A percentile compares a stretch with the other conserved stretches of the same genome.
phyloP scores from a whole-genome alignment of 2,113 vertebrate genomes.

The Anseranas semipalmata region DNA sequence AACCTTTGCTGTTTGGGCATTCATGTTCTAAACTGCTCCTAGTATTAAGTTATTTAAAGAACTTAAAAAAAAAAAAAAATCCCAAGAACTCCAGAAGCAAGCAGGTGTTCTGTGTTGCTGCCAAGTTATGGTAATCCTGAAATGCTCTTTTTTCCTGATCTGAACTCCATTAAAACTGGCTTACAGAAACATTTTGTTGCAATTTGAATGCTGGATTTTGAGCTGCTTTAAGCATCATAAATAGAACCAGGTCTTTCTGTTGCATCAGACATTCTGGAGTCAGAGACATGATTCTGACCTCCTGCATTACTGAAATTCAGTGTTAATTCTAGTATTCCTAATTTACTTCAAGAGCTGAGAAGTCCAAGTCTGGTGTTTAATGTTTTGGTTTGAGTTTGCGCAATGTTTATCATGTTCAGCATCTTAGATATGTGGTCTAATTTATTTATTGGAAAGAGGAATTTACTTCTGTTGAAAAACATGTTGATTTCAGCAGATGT shows the following conservation, averaged over 20 bases:
- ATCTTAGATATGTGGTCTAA: neutral
- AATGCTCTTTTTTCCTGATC: neutral
- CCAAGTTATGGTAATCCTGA: neutral
- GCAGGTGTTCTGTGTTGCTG: neutral
- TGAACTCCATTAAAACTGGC: neutral
- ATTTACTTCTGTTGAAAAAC: neutral
- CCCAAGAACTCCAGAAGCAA: neutral
- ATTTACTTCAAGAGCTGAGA: neutral
- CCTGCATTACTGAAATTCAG: neutral
- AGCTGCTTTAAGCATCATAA: neutral
- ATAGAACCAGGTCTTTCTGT: neutral
- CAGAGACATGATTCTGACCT: neutral
- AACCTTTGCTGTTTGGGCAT: neutral
- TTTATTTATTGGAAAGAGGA: neutral
- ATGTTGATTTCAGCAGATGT: neutral
- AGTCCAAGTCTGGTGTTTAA: rapidly evolving
- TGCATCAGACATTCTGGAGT: neutral
- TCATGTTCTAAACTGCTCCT: neutral
- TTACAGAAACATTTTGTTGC: neutral
- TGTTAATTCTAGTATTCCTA: neutral
- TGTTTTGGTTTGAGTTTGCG: neutral
- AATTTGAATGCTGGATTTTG: neutral
- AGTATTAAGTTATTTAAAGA: neutral
- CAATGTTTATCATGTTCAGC: neutral
- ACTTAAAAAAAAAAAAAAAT: neutral